Conservation (phyloP, 2,888 invertebrate species). For the Oscheius myriophilus region DNA sequence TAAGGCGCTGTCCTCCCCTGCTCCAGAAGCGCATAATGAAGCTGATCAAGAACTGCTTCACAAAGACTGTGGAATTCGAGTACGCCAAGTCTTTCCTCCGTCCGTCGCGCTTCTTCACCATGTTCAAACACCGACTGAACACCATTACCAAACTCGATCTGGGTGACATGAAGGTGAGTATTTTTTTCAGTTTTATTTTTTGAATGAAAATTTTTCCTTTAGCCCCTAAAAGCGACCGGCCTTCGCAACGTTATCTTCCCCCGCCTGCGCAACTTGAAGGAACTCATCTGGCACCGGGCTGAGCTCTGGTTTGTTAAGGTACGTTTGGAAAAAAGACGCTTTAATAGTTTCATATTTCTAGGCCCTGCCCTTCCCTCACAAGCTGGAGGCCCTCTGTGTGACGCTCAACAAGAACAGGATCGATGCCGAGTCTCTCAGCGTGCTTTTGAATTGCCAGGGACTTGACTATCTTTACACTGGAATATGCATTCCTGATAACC, state of each 20-base stretch:
- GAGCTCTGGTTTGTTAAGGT: constrained; percentile 30
- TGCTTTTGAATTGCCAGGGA: constrained; percentile 34
- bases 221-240: constrained; percentile 24
- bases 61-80: constrained; percentile 10
- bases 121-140: constrained; percentile 33
- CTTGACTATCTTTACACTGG: constrained; percentile 36
- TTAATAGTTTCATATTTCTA: too few species aligned
- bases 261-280: constrained; percentile 29
- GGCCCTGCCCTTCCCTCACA: constrained; percentile 30
- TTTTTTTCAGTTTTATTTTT: neutral
- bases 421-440: constrained; percentile 1
- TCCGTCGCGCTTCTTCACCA: constrained; percentile 42
- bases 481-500: constrained; percentile 32
- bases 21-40: constrained; percentile 42
- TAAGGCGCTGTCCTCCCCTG: constrained; percentile 39
- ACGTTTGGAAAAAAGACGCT: too few species aligned
- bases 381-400: constrained; percentile 29
- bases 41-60: constrained; percentile 30
- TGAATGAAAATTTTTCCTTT: neutral
- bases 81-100: constrained; percentile 32
- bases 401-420: constrained; percentile 29
- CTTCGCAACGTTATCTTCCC: constrained; percentile 38
- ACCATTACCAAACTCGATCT: constrained; percentile 36
- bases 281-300: constrained; percentile 41
- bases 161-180: constrained; percentile 33